phyloP scores from a whole-genome alignment of 2,797 vertebrate species.

The Muscicapa striata region DNA sequence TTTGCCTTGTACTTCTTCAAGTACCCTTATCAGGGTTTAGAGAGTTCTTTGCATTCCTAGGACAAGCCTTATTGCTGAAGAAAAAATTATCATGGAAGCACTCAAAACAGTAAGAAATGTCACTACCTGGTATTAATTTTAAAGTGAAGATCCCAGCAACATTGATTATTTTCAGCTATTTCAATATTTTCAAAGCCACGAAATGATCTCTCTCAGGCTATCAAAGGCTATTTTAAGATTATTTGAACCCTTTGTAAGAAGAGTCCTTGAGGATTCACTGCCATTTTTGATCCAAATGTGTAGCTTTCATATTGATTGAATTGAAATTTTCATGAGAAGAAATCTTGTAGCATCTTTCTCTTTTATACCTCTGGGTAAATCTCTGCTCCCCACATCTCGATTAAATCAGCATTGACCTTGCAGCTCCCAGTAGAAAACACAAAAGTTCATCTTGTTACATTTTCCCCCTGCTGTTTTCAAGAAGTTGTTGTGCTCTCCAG shows the following conservation, averaged over 20 bases:
- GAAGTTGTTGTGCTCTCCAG: not conserved
- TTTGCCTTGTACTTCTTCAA: not conserved
- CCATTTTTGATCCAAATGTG: slow-evolving; percentile 52
- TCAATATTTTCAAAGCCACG: slow-evolving; percentile 23
- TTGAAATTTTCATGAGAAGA: slow-evolving; percentile 52
- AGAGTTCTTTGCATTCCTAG: not conserved
- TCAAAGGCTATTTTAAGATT: slow-evolving; percentile 39
- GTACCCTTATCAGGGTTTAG: not conserved
- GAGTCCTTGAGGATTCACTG: slow-evolving; percentile 51
- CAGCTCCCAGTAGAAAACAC: slow-evolving; percentile 7
- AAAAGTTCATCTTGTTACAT: not conserved
- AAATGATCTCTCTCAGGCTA: slow-evolving; percentile 1
- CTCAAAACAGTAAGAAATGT: not conserved
- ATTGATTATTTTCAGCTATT: not conserved
- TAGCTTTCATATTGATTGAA: slow-evolving; percentile 52
- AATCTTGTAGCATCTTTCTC: slow-evolving; percentile 13
- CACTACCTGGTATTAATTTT: not conserved
- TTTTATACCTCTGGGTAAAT: slow-evolving; percentile 20
- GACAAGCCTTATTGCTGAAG: not conserved
- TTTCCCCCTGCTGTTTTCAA: not conserved
- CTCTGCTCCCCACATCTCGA: not conserved
- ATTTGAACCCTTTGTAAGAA: slow-evolving; percentile 14
- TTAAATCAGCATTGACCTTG: slow-evolving; percentile 62
- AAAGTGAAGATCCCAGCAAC: not conserved
- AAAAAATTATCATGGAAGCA: not conserved